Evolutionary conservation across 2,888 invertebrate species (phyloP).

Genomic region (Scaeva pyrastri): DNA sequence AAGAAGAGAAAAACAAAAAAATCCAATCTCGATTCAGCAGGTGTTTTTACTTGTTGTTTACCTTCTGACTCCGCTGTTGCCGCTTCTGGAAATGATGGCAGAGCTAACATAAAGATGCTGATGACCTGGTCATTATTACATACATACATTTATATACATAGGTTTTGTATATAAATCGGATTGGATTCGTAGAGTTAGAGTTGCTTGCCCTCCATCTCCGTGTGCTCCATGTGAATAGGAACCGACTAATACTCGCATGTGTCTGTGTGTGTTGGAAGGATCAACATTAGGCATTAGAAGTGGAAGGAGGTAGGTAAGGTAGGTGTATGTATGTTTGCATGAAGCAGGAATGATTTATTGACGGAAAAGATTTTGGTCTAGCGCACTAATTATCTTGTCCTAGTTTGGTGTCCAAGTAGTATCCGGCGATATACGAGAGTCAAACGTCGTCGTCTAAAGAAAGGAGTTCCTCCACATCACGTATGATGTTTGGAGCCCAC

Average conservation of each 20-base stretch:
- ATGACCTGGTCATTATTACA: slow-evolving; percentile 63
- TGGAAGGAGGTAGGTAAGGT: slow-evolving; percentile 22
- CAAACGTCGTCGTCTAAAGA: neutral
- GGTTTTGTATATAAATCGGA: slow-evolving; percentile 47
- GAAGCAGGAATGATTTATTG: slow-evolving; percentile 67
- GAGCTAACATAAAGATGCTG: slow-evolving; percentile 48
- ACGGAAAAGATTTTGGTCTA: slow-evolving; percentile 59
- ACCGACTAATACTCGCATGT: too few relatives aligned
- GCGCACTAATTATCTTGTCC: slow-evolving; percentile 74
- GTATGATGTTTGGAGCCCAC: neutral
- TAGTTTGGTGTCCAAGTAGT: slow-evolving; percentile 54
- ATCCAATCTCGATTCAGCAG: slow-evolving; percentile 68
- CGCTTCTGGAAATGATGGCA: slow-evolving; percentile 67
- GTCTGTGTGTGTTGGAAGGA: slow-evolving; percentile 33
- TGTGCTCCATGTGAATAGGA: slow-evolving; percentile 2
- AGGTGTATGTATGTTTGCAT: neutral
- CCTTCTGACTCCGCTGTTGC: slow-evolving; percentile 50
- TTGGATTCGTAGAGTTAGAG: slow-evolving; percentile 37
- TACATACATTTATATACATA: slow-evolving; percentile 16
- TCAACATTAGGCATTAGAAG: slow-evolving; percentile 52
- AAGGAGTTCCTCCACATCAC: slow-evolving; percentile 39
- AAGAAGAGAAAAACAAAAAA: slow-evolving; percentile 31
- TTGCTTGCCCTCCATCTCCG: slow-evolving; percentile 13
- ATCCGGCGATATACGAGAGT: slow-evolving; percentile 7
- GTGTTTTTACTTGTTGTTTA: slow-evolving; percentile 69